Percentiles rank a stretch among this genome's conserved stretches.
Conservation (phyloP, 2,797 vertebrate genomes). For the Chelon labrosus region DNA sequence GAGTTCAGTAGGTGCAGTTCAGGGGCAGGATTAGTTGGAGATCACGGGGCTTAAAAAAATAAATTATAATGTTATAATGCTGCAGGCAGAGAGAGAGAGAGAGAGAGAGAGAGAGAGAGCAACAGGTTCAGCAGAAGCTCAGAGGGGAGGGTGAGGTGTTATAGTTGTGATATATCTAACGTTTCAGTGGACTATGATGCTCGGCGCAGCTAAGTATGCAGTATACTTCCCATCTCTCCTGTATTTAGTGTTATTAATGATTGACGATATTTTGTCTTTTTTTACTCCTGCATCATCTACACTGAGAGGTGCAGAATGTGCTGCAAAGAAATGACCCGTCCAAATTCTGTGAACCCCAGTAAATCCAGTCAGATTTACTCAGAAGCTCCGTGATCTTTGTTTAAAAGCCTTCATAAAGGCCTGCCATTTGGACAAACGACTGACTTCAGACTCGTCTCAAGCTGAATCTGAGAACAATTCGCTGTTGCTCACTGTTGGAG, state of each 20-base stretch:
- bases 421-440: neutral
- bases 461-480: neutral
- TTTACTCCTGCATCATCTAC: too few relatives aligned
- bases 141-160: neutral
- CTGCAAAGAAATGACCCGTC: neutral
- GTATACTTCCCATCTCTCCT: neutral
- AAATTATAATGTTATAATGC: conserved; percentile 8
- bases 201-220: neutral
- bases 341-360: neutral
- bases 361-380: neutral
- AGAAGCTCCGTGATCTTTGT: neutral
- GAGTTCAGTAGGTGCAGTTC: conserved; percentile 22
- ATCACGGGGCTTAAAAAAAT: conserved; percentile 9
- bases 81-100: neutral
- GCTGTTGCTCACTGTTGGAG: neutral
- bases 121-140: conserved; percentile 9
- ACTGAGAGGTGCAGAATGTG: too few relatives aligned
- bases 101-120: neutral
- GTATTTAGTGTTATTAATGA: conserved; percentile 5
- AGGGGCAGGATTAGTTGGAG: conserved; percentile 23
- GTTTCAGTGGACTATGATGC: neutral
- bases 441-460: neutral
- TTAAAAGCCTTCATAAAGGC: neutral
- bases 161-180: conserved; percentile 2
- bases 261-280: neutral